Base-by-base conservation (phyloP, 2,113 vertebrate species). In the Sapajus apella region DNA sequence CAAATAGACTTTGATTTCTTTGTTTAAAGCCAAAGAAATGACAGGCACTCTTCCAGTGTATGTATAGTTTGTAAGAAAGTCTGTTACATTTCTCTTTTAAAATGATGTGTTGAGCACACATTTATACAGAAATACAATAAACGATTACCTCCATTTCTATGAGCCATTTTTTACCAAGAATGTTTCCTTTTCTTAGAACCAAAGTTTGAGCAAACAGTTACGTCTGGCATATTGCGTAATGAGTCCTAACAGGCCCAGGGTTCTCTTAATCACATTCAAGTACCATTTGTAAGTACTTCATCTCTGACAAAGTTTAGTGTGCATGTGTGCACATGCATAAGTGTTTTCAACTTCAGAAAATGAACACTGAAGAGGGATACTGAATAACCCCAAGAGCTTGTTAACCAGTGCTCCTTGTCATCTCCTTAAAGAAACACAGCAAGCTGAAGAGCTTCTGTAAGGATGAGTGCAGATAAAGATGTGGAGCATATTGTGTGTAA, bases 221-320 rank as follows among this genome's bases (percentile, higher is more conserved):
- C 56, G 91, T n/a, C 95, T 76, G 90, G 90, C 94, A 91, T 90
- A 76, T 94, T 93, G 92, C 32, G 66, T 91, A 95, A 95, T 50
- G 77, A 97, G 80, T 96, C 55, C 94, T 93, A 96, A 94, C 92
- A 96, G 70, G 92, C 81, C 77, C 80, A 90, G 47, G 95, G 83
- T 89, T 87, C 96, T 97, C 92, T 97, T 94, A 97, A 96, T 84
- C 87, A 80, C 96, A 96, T 91, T 98, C 97, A 95, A 98, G 97
- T 96, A 97, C 97, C 92, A 91, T 96, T 96, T 97, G 92, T 93
- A 97, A 96, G 98, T 80, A 95, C 97, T 98, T 98, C 97, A 97
- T 97, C 98, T 89, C 95, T 96, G 96, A 98, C 97, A 96, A 96
- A 83, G 96, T 96, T 85, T 66, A 89, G 89, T 72, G 75, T 93